phyloP scores from a whole-genome alignment of 2,888 invertebrate species.

The Tillus elongatus region DNA sequence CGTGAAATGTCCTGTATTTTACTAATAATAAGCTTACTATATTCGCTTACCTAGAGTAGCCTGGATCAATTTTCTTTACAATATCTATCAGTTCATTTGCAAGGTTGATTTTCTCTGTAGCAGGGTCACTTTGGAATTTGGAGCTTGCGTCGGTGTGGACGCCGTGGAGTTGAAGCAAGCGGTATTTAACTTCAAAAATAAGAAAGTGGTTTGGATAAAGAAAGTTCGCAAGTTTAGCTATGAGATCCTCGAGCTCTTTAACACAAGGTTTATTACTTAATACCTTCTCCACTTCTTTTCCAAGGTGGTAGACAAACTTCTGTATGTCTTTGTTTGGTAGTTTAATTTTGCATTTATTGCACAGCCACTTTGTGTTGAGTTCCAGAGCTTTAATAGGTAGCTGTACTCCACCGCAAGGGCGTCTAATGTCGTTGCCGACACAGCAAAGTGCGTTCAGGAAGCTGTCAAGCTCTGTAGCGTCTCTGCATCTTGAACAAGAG shows the following conservation, averaged over 20 bases:
- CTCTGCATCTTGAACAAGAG: conserved; percentile 55
- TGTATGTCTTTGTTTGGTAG: conserved; percentile 55
- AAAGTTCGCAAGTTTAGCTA: conserved; percentile 52
- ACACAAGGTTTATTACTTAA: conserved; percentile 48
- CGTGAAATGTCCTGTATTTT: no score
- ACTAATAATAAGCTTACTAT: no score
- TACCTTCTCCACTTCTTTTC: conserved; percentile 59
- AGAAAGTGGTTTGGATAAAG: conserved; percentile 61
- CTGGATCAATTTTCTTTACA: conserved; percentile 56
- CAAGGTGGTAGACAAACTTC: conserved; percentile 57
- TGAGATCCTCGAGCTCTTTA: conserved; percentile 52
- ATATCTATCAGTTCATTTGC: conserved; percentile 53
- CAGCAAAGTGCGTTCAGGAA: conserved; percentile 57
- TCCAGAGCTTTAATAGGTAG: conserved; percentile 56
- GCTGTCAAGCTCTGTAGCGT: conserved; percentile 57
- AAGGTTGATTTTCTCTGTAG: conserved; percentile 54
- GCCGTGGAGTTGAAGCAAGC: conserved; percentile 60
- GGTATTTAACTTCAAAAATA: conserved; percentile 58
- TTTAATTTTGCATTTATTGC: conserved; percentile 54
- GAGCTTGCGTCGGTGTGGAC: conserved; percentile 57
- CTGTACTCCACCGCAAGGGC: conserved; percentile 57
- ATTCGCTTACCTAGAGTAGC: conserved; percentile 53
- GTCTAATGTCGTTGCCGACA: conserved; percentile 47
- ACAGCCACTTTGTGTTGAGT: conserved; percentile 53
- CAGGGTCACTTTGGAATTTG: conserved; percentile 47